Evolutionary conservation across 1,140 invertebrate genomes (phyloP).

Genomic region (Lethrus apterus): DNA sequence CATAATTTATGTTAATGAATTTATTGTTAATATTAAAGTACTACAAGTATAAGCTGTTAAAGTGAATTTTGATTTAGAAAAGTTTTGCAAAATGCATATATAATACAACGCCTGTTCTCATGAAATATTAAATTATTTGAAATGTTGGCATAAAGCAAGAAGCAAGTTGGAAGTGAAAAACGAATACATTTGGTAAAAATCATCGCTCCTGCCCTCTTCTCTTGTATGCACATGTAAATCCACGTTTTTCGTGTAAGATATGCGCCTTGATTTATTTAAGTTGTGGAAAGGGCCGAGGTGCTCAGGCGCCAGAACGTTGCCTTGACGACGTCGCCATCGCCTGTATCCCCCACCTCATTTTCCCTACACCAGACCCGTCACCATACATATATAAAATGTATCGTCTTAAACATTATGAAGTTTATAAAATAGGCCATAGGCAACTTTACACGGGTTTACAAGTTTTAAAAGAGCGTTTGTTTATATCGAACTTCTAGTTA

Average conservation of each 20-base stretch:
- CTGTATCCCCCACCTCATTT: constrained; percentile 7
- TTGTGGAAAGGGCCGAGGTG: constrained; percentile 27
- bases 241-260: constrained; percentile 33
- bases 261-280: constrained; percentile 32
- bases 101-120: no score
- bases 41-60: no score
- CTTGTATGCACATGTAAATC: constrained; percentile 35
- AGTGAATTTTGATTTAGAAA: no score
- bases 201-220: constrained; percentile 18
- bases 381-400: constrained; percentile 11
- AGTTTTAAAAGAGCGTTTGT: no score
- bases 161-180: neutral
- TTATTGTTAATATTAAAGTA: no score
- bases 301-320: constrained; percentile 31
- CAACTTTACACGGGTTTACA: neutral
- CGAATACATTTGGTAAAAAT: neutral
- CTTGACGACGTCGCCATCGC: constrained; percentile 33
- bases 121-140: neutral
- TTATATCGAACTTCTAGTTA: no score
- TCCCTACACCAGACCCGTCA: neutral
- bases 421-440: no score
- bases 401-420: constrained; percentile 1
- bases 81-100: no score
- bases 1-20: no score
- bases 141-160: neutral